Evolutionary conservation across 2,113 vertebrate species (phyloP).

Genomic region (Otolemur garnettii): DNA sequence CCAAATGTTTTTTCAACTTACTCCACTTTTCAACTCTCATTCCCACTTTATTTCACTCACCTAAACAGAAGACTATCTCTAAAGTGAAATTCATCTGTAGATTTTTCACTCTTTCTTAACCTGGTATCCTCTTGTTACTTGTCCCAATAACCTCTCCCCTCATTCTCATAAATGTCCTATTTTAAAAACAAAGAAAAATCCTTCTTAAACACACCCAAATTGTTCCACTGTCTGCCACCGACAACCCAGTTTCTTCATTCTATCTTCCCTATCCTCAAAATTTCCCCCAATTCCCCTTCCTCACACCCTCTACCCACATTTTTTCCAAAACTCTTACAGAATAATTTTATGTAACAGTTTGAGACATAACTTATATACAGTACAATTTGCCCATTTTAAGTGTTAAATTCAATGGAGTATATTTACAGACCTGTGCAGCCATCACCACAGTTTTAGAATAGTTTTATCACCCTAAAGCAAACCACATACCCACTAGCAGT

Average conservation of each 20-base stretch:
- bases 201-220: background rate
- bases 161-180: background rate
- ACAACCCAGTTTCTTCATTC: slow-evolving; percentile 2
- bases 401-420: slow-evolving; percentile 1
- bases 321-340: slow-evolving; percentile 11
- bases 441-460: background rate
- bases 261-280: background rate
- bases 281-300: background rate
- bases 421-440: background rate
- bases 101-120: slow-evolving; percentile 44
- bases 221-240: background rate
- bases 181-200: background rate
- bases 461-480: background rate
- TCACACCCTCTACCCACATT: background rate
- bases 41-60: background rate
- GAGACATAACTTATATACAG: background rate
- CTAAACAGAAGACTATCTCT: background rate
- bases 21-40: background rate
- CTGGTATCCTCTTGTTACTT: background rate
- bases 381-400: background rate
- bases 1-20: slow-evolving; percentile 14
- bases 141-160: background rate
- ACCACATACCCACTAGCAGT: background rate
- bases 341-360: slow-evolving; percentile 3
- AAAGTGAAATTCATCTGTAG: slow-evolving; percentile 16